Percentiles rank a stretch among this genome's conserved stretches.
phyloP scores from a whole-genome alignment of 1,140 invertebrate genomes.

The Aphaenogaster ashmeadi region DNA sequence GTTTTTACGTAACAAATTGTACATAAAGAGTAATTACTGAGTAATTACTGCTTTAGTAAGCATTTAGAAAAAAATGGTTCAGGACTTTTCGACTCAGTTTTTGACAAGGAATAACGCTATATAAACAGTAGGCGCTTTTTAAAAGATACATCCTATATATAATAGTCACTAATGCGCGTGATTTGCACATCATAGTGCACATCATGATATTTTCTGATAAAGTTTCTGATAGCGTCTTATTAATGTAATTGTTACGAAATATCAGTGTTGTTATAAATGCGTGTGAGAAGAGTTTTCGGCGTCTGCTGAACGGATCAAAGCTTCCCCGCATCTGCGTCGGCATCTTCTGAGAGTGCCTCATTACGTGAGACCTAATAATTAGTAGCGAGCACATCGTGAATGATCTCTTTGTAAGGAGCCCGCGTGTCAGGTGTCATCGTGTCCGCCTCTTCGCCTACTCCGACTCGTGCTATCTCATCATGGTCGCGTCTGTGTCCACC shows the following conservation, averaged over 20 bases:
- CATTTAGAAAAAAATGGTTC: too few species aligned
- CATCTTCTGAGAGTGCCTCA: slow-evolving; percentile 43
- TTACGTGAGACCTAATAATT: slow-evolving; percentile 59
- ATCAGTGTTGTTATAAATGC: slow-evolving; percentile 9
- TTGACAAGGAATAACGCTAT: too few species aligned
- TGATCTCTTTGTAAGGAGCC: slow-evolving; percentile 62
- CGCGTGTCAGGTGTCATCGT: slow-evolving; percentile 63
- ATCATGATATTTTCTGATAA: background rate
- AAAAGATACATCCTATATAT: background rate
- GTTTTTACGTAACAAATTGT: background rate
- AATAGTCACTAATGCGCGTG: background rate
- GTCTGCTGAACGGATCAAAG: background rate
- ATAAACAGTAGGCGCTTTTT: too few species aligned
- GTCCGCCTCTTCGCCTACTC: slow-evolving; percentile 54
- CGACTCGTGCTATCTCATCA: slow-evolving; percentile 52
- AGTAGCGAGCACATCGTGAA: slow-evolving; percentile 61
- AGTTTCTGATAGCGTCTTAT: background rate
- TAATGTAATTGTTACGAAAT: slow-evolving; percentile 22
- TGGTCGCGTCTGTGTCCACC: slow-evolving; percentile 29
- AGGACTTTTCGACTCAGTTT: too few species aligned
- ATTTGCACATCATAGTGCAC: background rate
- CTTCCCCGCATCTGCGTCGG: slow-evolving; percentile 41
- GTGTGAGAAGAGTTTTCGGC: slow-evolving; percentile 24
- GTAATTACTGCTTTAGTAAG: too few species aligned
- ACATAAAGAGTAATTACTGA: too few species aligned